These are phyloP conservation scores for Thoracochromis brauschi DNA, from an alignment of 2,113 vertebrate species.

Conservation along the genomic window DNA sequence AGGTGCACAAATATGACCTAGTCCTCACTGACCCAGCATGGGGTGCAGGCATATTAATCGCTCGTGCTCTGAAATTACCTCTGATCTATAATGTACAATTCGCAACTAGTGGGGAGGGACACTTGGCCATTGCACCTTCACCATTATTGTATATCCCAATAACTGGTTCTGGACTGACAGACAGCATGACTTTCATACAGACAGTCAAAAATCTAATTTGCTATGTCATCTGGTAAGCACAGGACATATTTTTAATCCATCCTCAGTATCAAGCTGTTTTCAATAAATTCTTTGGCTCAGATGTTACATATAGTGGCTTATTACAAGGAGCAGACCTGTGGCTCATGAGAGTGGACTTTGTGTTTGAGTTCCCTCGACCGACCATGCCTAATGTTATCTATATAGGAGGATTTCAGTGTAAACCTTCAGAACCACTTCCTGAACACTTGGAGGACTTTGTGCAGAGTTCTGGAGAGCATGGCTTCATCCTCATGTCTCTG, in stretches of 20 bases:
- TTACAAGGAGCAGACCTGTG: constrained; percentile 67
- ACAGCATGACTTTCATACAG: constrained; percentile 65
- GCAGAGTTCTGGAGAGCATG: constrained; percentile 66
- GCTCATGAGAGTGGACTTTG: constrained; percentile 73
- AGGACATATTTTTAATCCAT: constrained; percentile 1
- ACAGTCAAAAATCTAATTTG: constrained; percentile 54
- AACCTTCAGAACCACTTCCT: constrained; percentile 53
- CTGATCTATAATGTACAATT: constrained; percentile 63
- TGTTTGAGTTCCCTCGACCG: constrained; percentile 72
- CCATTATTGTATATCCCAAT: constrained; percentile 64
- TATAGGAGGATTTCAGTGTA: constrained; percentile 69
- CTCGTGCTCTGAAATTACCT: constrained; percentile 58
- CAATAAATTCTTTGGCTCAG: constrained; percentile 56
- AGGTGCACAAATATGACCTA: constrained; percentile 52
- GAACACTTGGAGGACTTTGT: constrained; percentile 65
- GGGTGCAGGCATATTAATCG: constrained; percentile 50
- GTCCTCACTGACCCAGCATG: constrained; percentile 62
- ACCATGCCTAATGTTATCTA: constrained; percentile 73
- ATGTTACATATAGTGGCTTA: constrained; percentile 47
- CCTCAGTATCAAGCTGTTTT: constrained; percentile 40
- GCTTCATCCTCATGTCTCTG: constrained; percentile 70
- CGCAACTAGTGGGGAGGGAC: constrained; percentile 54
- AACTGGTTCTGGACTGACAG: constrained; percentile 41
- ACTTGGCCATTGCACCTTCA: constrained; percentile 56
- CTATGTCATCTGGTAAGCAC: constrained; percentile 15